Base-by-base conservation (phyloP, 2,888 invertebrate species). In the Dusona sp. region DNA sequence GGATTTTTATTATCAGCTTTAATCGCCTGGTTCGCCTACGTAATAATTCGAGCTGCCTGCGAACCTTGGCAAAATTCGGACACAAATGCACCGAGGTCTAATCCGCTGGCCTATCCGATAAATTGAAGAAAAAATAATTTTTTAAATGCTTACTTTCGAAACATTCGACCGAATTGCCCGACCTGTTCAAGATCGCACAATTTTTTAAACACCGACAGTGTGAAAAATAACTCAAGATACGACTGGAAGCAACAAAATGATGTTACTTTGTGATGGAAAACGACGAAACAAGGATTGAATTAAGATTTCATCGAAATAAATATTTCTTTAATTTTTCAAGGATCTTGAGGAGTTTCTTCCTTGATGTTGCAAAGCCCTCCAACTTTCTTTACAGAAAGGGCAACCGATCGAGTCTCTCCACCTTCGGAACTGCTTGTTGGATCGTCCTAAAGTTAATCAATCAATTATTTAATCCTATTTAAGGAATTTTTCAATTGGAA, bases 1-100 rank as follows among this genome's bases (percentile, higher is more conserved):
- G 93, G 94, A 61, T 96, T 95, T 90, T 81, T 95, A 22, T 94
- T 95, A 73, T 90, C 95, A 75, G 88, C 95, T 79, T 88, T 95
- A 9, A 88, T 94, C 19, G 70, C 95, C 67, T 96, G 96, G 95
- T 88, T 94, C 54, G 84, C 95, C 2, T 95, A 95, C 88, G 93
- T 96, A 86, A 90, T 95, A 33, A 91, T 95, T 36, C 95, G 95
- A 91, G 96, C 96, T 2, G 88, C 88, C 0, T 91, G 92, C 19
- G 94, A 94, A 79, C 93, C 94, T 16, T 94, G 92, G 92, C 88
- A 88, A 3, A 82, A 87, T 92, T 65, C 87, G 48, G 68, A 85
- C 36, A 57, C 79, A 16, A 84, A 73, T 77, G 65, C 68, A 67
- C 25, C 84, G n/a, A 79, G 83, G 73, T 70, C 84, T n/a, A 87